Conservation (phyloP, 1,140 invertebrate genomes). For the Trichoplusia ni region DNA sequence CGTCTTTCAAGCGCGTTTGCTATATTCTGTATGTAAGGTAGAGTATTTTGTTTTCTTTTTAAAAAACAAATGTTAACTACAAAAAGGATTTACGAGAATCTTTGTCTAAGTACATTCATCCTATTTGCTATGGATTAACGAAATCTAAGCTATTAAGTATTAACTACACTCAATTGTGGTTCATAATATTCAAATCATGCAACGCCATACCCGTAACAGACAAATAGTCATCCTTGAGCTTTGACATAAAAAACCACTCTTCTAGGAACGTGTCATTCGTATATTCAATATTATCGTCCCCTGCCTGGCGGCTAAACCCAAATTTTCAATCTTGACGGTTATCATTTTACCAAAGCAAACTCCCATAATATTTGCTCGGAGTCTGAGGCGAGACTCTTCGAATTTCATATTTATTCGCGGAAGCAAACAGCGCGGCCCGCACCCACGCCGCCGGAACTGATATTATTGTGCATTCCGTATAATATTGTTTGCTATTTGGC, state of each 20-base stretch:
- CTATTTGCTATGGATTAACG: too few relatives aligned
- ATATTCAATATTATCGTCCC: conserved; percentile 48
- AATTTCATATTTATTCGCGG: conserved; percentile 80
- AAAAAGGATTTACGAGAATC: too few relatives aligned
- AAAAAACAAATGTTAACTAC: too few relatives aligned
- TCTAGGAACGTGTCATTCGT: conserved; percentile 15
- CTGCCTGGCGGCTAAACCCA: conserved; percentile 63
- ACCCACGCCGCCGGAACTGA: conserved; percentile 74
- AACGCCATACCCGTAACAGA: neutral
- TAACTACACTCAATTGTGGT: too few relatives aligned
- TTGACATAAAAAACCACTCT: conserved; percentile 25
- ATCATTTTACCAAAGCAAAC: conserved; percentile 81
- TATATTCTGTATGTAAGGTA: too few relatives aligned
- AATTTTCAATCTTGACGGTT: conserved; percentile 79
- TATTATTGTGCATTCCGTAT: conserved; percentile 82
- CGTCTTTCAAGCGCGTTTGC: too few relatives aligned
- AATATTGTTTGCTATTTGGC: conserved; percentile 82
- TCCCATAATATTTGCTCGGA: conserved; percentile 77
- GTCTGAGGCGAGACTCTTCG: conserved; percentile 71
- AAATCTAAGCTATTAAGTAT: too few relatives aligned
- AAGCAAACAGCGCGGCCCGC: conserved; percentile 68
- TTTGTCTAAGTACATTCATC: too few relatives aligned
- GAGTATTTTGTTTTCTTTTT: too few relatives aligned
- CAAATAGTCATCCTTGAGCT: neutral
- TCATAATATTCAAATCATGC: too few relatives aligned